Percentiles rank a stretch among this genome's conserved stretches.
Conservation (phyloP, 2,797 vertebrate genomes). For the Bradypus variegatus region DNA sequence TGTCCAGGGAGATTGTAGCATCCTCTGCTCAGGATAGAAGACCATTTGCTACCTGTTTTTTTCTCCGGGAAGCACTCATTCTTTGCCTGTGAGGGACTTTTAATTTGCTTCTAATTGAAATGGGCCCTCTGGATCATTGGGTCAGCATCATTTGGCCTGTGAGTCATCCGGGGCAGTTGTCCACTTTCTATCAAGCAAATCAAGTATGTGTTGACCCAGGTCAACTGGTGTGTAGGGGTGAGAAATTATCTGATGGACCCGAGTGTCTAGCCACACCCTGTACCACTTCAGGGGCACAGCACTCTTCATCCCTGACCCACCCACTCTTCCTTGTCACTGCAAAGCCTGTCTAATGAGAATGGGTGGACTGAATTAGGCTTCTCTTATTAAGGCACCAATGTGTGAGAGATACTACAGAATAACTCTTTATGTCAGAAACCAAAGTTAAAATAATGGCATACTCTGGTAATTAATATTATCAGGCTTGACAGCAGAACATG, state of each 20-base stretch:
- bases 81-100: neutral
- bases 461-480: slow-evolving; percentile 50
- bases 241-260: slow-evolving; percentile 7
- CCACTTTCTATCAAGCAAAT: slow-evolving; percentile 35
- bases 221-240: neutral
- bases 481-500: slow-evolving; percentile 52
- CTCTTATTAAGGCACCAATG: neutral
- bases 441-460: slow-evolving; percentile 50
- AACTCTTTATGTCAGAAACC: slow-evolving; percentile 40
- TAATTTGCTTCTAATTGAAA: slow-evolving; percentile 31
- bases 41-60: neutral
- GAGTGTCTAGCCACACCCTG: neutral
- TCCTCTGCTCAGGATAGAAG: neutral
- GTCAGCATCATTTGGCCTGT: neutral
- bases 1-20: neutral
- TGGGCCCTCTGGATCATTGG: neutral
- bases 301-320: neutral
- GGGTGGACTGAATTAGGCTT: neutral
- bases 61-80: neutral
- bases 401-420: slow-evolving; percentile 16
- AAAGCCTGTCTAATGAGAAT: neutral
- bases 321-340: neutral
- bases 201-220: slow-evolving; percentile 15
- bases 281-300: neutral
- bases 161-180: slow-evolving; percentile 11